These are phyloP conservation scores for Catharus bicknelli DNA, from an alignment of 2,113 vertebrate genomes.

Conservation along the genomic window DNA sequence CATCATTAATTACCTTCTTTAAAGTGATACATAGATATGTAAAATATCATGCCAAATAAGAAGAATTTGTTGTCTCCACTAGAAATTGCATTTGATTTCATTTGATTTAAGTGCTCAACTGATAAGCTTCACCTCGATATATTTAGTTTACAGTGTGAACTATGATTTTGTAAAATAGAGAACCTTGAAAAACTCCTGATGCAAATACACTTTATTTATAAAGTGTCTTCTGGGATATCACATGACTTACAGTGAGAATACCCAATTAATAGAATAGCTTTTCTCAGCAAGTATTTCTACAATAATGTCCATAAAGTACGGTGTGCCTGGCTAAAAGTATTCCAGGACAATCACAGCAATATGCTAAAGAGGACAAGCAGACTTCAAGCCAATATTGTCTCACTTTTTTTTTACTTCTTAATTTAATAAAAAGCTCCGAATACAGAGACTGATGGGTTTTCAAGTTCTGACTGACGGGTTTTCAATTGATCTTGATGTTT, in stretches of 20 bases:
- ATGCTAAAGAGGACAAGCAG: slow-evolving; percentile 40
- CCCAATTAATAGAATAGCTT: slow-evolving; percentile 68
- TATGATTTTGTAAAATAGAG: slow-evolving; percentile 53
- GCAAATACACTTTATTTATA: slow-evolving; percentile 65
- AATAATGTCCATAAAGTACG: slow-evolving; percentile 43
- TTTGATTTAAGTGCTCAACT: slow-evolving; percentile 51
- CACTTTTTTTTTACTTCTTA: not conserved
- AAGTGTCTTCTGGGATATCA: slow-evolving; percentile 56
- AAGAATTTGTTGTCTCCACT: slow-evolving; percentile 39
- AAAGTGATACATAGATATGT: slow-evolving; percentile 26
- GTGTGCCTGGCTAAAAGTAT: slow-evolving; percentile 30
- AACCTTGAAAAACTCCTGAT: slow-evolving; percentile 61
- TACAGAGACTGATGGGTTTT: slow-evolving; percentile 40
- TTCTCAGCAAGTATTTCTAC: slow-evolving; percentile 60
- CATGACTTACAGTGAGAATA: slow-evolving; percentile 56
- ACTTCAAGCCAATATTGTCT: slow-evolving; percentile 48
- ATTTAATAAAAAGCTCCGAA: slow-evolving; percentile 65
- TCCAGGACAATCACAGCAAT: slow-evolving; percentile 35
- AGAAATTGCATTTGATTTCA: not conserved
- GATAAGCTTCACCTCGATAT: slow-evolving; percentile 13
- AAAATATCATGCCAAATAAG: slow-evolving; percentile 37
- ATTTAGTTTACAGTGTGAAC: slow-evolving; percentile 28
- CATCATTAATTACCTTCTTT: slow-evolving; percentile 28
- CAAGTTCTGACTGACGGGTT: slow-evolving; percentile 34
- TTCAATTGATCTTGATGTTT: slow-evolving; percentile 21